Conservation (phyloP, 2,797 vertebrate species). For the Xenopus petersii region DNA sequence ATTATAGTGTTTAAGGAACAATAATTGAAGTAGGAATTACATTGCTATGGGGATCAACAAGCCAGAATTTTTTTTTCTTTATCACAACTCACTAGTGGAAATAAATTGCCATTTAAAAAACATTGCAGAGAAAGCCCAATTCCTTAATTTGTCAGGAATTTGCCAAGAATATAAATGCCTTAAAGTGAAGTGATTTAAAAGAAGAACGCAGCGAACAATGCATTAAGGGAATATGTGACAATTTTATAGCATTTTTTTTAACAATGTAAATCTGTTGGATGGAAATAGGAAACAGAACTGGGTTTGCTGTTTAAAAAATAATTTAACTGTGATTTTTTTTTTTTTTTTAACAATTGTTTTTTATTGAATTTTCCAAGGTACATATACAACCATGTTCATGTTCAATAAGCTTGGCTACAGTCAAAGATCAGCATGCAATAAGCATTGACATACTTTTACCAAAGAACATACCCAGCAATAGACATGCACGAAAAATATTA, state of each 20-base stretch:
- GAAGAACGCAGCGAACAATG: conserved; percentile 7
- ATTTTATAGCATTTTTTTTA: not conserved
- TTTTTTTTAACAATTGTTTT: too few relatives aligned
- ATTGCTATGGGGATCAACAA: conserved; percentile 62
- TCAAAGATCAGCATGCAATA: too few relatives aligned
- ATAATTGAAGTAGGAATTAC: conserved; percentile 63
- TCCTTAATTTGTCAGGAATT: too few relatives aligned
- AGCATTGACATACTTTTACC: too few relatives aligned
- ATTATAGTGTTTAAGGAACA: conserved; percentile 68
- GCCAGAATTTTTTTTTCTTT: conserved; percentile 47
- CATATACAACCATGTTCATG: too few relatives aligned
- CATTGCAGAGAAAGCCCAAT: conserved; percentile 11
- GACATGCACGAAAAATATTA: too few relatives aligned
- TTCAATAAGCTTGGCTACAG: too few relatives aligned
- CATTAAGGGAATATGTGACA: not conserved
- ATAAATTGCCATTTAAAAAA: conserved; percentile 46
- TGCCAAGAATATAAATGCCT: conserved; percentile 31
- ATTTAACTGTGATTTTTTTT: too few relatives aligned
- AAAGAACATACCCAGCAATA: too few relatives aligned
- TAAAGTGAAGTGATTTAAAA: not conserved
- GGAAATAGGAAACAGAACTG: too few relatives aligned
- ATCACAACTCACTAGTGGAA: conserved; percentile 26
- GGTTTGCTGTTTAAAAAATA: too few relatives aligned
- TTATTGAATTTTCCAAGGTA: too few relatives aligned
- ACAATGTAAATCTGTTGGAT: not conserved